Conservation (phyloP, 2,888 invertebrate species). For the Ectemnius lituratus region DNA sequence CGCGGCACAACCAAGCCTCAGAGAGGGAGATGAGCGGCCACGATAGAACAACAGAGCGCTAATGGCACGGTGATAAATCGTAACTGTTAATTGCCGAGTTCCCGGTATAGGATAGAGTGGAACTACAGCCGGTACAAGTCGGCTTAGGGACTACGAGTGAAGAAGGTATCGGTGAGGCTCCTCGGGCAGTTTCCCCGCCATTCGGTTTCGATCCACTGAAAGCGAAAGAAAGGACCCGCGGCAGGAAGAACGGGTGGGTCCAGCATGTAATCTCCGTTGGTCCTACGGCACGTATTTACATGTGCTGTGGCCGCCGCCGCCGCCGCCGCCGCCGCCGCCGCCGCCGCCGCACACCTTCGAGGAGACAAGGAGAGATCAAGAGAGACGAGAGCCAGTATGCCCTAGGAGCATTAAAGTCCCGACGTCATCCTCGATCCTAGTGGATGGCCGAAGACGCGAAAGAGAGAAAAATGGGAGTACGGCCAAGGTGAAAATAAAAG, state of each 20-base stretch:
- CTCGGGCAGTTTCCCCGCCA: constrained; percentile 24
- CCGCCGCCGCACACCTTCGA: constrained; percentile 3
- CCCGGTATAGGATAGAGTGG: background rate
- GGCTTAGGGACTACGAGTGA: background rate
- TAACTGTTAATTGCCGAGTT: constrained; percentile 39
- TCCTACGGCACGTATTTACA: constrained; percentile 28
- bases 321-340: too few relatives aligned
- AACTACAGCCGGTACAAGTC: background rate
- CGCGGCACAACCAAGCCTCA: too few relatives aligned
- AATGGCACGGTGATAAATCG: constrained; percentile 9
- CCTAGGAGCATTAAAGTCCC: constrained; percentile 71
- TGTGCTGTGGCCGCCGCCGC: too few relatives aligned
- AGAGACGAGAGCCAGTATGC: constrained; percentile 53
- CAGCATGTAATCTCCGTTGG: constrained; percentile 65
- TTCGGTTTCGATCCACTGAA: constrained; percentile 24
- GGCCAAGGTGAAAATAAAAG: constrained; percentile 67
- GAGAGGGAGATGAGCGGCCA: too few relatives aligned
- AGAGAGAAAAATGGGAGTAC: constrained; percentile 66
- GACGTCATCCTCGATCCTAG: constrained; percentile 69
- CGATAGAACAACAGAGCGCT: too few relatives aligned
- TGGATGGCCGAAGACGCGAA: constrained; percentile 68
- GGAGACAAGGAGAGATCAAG: background rate
- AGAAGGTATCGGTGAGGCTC: constrained; percentile 21
- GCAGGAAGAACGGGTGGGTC: constrained; percentile 64
- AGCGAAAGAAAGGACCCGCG: constrained; percentile 43